Evolutionary conservation across 2,113 vertebrate genomes (phyloP), one percentile per base, ranked within the genome.

Genomic region (Leucopsar rothschildi): DNA sequence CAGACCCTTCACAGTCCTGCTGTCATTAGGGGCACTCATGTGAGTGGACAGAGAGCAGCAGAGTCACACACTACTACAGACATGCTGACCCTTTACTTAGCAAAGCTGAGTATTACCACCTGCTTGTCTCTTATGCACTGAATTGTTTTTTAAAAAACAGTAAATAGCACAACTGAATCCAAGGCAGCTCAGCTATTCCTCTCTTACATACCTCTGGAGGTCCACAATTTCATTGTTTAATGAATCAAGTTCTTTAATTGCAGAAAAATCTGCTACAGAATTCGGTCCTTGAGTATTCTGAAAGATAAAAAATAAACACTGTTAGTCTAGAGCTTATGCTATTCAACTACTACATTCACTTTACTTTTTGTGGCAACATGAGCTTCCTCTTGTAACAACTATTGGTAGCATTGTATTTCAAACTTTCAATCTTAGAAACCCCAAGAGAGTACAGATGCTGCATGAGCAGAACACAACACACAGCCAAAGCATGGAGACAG

Each of bases 171-270:
- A 82, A 55, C 18, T 35, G n/a, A 49, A 83, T 66, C 21, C 44
- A 63, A 92, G 29, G 44, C 37, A 86, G 7, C 19, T 37, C 57
- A 40, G 80, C 23, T 53, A 59, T 29, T 93, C 87, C 88, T 82
- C 93, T 9, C 93, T 96, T 93, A 92, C 97, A 70, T 98, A 99
- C 99, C 98, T 99, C 97, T 99, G 99, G 73, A 99, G 97, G 84
- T 99, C 99, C 78, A 99, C 98, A 95, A 99, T 99, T 98, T 99
- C 99, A 83, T 99, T 99, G 97, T 98, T 99, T 95, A 99, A 98
- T 1, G 99, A 98, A 97, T 99, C 99, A 92, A 99, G 98, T 91
- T 99, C 99, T 96, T 99, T 99, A 98, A 99, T 99, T 92, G 99
- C 99, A 93, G 99, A 99, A 97, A 99, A 99, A 97, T 99, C 99